Evolutionary conservation across 2,797 vertebrate species (phyloP), one percentile per base, ranked within the genome.

Genomic region (Zalophus californianus): DNA sequence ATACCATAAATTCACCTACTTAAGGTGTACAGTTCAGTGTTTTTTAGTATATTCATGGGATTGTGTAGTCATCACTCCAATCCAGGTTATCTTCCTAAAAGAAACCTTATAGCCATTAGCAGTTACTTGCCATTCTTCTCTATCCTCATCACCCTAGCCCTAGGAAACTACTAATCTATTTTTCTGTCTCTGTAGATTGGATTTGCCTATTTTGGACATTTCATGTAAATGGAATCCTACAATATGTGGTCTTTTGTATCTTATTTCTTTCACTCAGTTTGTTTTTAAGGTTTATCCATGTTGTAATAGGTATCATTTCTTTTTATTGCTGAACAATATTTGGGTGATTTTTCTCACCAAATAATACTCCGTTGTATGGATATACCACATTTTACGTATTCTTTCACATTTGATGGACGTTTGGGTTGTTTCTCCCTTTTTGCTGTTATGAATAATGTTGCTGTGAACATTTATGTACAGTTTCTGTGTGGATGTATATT

Each of bases 111-210:
- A n/a, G 21, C 32, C 3, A 12, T 70, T 85, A 91, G 18, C 3
- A 35, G 78, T 50, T 23, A 84, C 0, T 6, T 32, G 25, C 35
- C 52, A 13, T 72, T 93, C 48, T 91, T 13, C 27, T 12, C 13
- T 7, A 32, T 35, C 18, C 18, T 23, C 3, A 41, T 91, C 38
- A 48, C 35, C 21, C n/a, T 73, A 38, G n/a, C 52, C n/a, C 50
- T 85, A 60, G 21, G 23, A 15, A 90, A n/a, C 54, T 25, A 32
- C n/a, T 87, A n/a, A 58, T 75, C n/a, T 78, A 6, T n/a, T 83
- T 89, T 96, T 84, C 62, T 90, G 18, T 93, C 70, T 93, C 52
- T 79, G 11, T 84, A 86, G 58, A 84, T 92, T 90, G 94, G 23
- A 79, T 87, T 95, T 94, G 50, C n/a, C 52, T 80, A 27, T 86